Conservation (phyloP, 2,888 invertebrate species). For the Habrosyne pyritoides region DNA sequence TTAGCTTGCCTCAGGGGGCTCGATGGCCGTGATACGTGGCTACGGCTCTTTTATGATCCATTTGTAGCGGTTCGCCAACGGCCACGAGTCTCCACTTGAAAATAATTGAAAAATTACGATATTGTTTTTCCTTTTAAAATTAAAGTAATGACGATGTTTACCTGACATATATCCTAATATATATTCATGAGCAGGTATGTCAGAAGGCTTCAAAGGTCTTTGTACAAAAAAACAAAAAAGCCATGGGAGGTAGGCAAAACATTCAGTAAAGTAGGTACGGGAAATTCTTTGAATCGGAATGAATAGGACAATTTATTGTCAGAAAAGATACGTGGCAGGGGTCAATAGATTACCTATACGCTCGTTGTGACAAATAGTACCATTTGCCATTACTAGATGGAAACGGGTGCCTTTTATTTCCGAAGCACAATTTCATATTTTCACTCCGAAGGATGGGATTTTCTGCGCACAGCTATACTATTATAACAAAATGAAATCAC, state of each 20-base stretch:
- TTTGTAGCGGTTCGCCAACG: conserved; percentile 34
- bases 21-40: conserved; percentile 24
- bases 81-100: conserved; percentile 12
- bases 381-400: conserved; percentile 50
- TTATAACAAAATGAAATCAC: conserved; percentile 31
- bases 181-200: too few relatives aligned
- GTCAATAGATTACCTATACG: conserved; percentile 53
- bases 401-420: conserved; percentile 46
- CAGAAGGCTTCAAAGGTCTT: too few relatives aligned
- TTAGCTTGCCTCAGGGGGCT: conserved; percentile 25
- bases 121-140: too few relatives aligned
- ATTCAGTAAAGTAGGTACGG: conserved; percentile 21
- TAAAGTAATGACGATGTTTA: too few relatives aligned
- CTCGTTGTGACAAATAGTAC: conserved; percentile 57
- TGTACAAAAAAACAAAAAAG: too few relatives aligned
- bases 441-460: conserved; percentile 27
- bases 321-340: conserved; percentile 38
- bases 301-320: conserved; percentile 46
- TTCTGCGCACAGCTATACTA: conserved; percentile 26
- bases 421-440: conserved; percentile 45
- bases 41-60: conserved; percentile 48
- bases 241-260: conserved; percentile 12
- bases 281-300: conserved; percentile 38
- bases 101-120: conserved; percentile 31
- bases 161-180: too few relatives aligned